phyloP scores from a whole-genome alignment of 2,797 vertebrate genomes.

The Remorina albescens region DNA sequence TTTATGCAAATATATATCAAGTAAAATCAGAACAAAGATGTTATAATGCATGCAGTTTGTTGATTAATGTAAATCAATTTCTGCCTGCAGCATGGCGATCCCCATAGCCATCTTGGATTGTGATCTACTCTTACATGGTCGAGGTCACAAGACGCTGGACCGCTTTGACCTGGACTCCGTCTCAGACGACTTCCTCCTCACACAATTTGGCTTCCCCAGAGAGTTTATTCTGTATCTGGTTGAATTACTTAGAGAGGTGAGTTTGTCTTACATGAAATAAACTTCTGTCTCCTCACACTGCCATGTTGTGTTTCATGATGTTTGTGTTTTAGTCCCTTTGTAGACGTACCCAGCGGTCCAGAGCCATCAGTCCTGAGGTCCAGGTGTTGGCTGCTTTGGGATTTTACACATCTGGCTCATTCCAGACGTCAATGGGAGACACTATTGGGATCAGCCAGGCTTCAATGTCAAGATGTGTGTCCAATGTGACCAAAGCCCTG shows the following conservation, averaged over 20 bases:
- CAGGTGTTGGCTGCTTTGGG: constrained; percentile 95
- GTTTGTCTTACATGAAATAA: not conserved
- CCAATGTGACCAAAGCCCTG: constrained; percentile 94
- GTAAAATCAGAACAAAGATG: not conserved
- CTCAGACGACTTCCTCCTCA: constrained; percentile 90
- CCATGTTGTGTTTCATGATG: not conserved
- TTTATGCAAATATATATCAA: not conserved
- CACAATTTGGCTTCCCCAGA: constrained; percentile 93
- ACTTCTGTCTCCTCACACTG: not conserved
- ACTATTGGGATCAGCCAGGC: constrained; percentile 98
- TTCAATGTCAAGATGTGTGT: constrained; percentile 97
- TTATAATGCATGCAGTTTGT: not conserved
- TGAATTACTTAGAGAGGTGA: constrained; percentile 89
- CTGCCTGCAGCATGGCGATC: constrained; percentile 87
- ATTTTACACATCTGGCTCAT: constrained; percentile 96
- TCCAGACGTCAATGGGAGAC: constrained; percentile 97
- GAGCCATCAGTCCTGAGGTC: constrained; percentile 96
- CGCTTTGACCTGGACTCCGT: constrained; percentile 94
- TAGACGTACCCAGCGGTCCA: constrained; percentile 92
- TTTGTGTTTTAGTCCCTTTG: constrained; percentile 79
- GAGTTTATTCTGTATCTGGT: constrained; percentile 95
- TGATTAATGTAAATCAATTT: not conserved
- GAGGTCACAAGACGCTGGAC: constrained; percentile 94
- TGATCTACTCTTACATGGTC: constrained; percentile 93
- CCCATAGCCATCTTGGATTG: constrained; percentile 94